phyloP scores from a whole-genome alignment of 2,888 invertebrate species.

The Ariolimax columbianus region DNA sequence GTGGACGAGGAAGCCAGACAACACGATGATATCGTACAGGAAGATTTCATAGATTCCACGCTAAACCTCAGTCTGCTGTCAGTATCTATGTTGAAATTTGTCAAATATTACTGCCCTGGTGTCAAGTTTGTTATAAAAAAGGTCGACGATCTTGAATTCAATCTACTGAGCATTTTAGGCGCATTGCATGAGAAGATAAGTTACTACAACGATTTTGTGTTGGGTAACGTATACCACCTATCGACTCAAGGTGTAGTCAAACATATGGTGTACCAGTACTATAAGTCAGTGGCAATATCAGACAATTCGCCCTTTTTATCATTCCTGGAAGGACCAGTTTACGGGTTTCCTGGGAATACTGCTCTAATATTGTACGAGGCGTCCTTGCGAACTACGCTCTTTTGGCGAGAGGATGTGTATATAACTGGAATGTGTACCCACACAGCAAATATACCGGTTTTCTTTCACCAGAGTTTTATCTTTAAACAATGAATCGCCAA shows the following conservation, averaged over 20 bases:
- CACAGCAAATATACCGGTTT: conserved; percentile 30
- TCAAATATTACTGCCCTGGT: neutral
- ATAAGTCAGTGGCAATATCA: conserved; percentile 2
- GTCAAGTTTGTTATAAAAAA: conserved; percentile 31
- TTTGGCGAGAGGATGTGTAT: conserved; percentile 41
- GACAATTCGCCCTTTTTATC: neutral
- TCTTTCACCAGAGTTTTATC: conserved; percentile 26
- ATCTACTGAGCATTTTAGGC: neutral
- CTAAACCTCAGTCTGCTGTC: conserved; percentile 37
- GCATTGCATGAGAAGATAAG: conserved; percentile 7
- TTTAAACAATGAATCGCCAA: neutral
- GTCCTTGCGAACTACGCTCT: conserved; percentile 22
- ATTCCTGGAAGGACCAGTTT: conserved; percentile 27
- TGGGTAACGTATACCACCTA: conserved; percentile 29
- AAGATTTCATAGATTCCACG: neutral
- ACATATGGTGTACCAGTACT: conserved; percentile 17
- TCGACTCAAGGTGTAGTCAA: conserved; percentile 4
- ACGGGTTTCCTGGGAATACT: conserved; percentile 34
- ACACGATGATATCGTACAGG: conserved; percentile 34
- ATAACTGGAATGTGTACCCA: conserved; percentile 39
- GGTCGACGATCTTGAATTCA: conserved; percentile 14
- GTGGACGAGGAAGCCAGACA: neutral
- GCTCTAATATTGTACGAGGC: conserved; percentile 14
- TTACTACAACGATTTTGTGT: conserved; percentile 24
- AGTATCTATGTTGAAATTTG: conserved; percentile 25